Base-by-base conservation (phyloP, 2,888 invertebrate genomes). In the Psococerastis gibbosa region DNA sequence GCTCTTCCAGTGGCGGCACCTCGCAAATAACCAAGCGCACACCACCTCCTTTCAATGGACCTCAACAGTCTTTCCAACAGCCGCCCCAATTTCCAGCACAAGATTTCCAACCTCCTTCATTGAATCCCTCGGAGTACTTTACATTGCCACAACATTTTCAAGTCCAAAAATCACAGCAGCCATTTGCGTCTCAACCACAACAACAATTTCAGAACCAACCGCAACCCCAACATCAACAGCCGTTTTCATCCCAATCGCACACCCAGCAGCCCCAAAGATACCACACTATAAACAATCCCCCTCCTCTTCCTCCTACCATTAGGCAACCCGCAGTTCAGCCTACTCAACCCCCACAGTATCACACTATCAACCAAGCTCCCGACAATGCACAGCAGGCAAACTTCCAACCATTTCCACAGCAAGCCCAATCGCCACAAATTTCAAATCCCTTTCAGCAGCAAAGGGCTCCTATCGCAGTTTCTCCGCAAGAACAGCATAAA, bases 401-500 rank as follows among this genome's bases (percentile, higher is more conserved):
- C 8, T 34, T 34, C 13, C 35, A 34, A 9, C 18, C 35, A 6
- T 18, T 18, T 9, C 16, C 18, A 8, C 16, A 34, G 15, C 35
- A 8, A 18, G 15, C n/a, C 31, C 9, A 15, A 18, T 8, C 35
- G 16, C 16, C 35, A 22, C 32, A 22, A 41, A 44, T 38, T 33
- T 41, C 38, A 35, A 35, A 18, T 31, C 32, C 23, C 11, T 33
- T 31, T 16, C 46, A 31, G 41, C 15, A 13, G 31, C 35, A 45
- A 27, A 35, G 46, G 33, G 43, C 43, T n/a, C 45, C 41, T 6
- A 43, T 44, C 31, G 27, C 18, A 9, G 32, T 11, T 32, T 3
- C 31, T 15, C 27, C 43, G 35, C 54, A 60, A 42, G 57, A 58
- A 48, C 55, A 57, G 32, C 53, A 56, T 27, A 51, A 52, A 41